phyloP scores from a whole-genome alignment of 2,888 invertebrate species.

The Agrenia bidenticulata region DNA sequence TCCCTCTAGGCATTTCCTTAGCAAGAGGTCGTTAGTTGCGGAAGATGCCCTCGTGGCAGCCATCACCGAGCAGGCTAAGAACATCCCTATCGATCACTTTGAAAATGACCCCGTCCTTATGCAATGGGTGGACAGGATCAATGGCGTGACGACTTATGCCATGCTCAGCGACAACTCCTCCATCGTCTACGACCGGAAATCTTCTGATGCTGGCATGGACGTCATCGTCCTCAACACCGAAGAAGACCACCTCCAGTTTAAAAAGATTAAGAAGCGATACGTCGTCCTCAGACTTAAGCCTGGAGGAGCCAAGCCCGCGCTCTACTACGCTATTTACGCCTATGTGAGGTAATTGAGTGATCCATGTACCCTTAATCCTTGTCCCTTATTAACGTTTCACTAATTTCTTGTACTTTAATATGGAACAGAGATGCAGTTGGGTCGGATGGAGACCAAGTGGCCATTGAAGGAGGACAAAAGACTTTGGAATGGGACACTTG shows the following conservation, averaged over 20 bases:
- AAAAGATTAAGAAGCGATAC: constrained; percentile 8
- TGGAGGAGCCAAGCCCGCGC: background rate
- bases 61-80: background rate
- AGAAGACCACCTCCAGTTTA: constrained; percentile 13
- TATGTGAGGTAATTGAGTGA: constrained; percentile 16
- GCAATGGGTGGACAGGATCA: constrained; percentile 14
- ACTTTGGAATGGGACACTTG: constrained; percentile 26
- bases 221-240: constrained; percentile 13
- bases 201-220: background rate
- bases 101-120: constrained; percentile 13
- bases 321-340: constrained; percentile 20
- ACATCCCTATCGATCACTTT: constrained; percentile 2
- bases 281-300: constrained; percentile 12
- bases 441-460: background rate
- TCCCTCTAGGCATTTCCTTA: too few species aligned
- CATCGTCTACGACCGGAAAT: background rate
- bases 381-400: too few species aligned
- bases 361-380: background rate
- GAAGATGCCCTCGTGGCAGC: background rate
- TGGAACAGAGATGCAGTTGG: constrained; percentile 1
- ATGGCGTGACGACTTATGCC: constrained; percentile 2
- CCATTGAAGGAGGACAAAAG: background rate
- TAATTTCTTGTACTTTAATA: background rate
- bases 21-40: too few species aligned
- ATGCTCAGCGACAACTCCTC: background rate